These are phyloP conservation scores for Nixonia krombeini DNA, from an alignment of 1,140 invertebrate genomes.

Conservation along the genomic window DNA sequence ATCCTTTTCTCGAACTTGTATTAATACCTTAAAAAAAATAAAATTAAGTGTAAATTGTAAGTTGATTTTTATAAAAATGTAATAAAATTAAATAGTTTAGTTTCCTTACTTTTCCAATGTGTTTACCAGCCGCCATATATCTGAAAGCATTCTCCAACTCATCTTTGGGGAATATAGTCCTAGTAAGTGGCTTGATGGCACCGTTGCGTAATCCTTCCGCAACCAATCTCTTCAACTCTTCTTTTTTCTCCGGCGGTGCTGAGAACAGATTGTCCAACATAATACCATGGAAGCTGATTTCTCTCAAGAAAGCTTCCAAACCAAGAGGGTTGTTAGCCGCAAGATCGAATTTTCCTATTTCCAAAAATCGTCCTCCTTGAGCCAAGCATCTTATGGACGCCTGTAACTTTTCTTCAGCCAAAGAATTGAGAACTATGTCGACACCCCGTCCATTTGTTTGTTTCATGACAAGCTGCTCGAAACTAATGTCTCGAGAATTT, in stretches of 20 bases:
- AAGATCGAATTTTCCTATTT: slow-evolving; percentile 85
- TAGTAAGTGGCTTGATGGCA: slow-evolving; percentile 69
- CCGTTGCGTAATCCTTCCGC: slow-evolving; percentile 72
- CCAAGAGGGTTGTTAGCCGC: slow-evolving; percentile 77
- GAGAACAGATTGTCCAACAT: slow-evolving; percentile 78
- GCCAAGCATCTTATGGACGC: slow-evolving; percentile 85
- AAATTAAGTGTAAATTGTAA: too few species aligned
- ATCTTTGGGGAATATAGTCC: slow-evolving; percentile 64
- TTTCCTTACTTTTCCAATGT: slow-evolving; percentile 79
- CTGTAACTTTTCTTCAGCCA: slow-evolving; percentile 83
- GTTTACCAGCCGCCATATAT: slow-evolving; percentile 81
- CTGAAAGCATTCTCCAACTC: slow-evolving; percentile 71
- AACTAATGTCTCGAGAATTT: slow-evolving; percentile 80
- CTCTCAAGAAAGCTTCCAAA: slow-evolving; percentile 85
- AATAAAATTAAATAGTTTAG: too few species aligned
- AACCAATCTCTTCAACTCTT: slow-evolving; percentile 58
- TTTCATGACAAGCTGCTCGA: slow-evolving; percentile 79
- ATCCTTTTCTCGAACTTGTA: slow-evolving; percentile 74
- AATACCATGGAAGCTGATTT: slow-evolving; percentile 85
- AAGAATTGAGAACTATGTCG: slow-evolving; percentile 84
- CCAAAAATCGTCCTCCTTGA: slow-evolving; percentile 78
- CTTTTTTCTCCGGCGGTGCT: slow-evolving; percentile 54
- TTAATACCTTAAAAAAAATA: slow-evolving; percentile 68
- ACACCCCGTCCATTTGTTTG: slow-evolving; percentile 79
- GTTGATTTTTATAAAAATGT: too few species aligned